These are phyloP conservation scores for Theretra japonica DNA, from an alignment of 2,888 invertebrate genomes.

Conservation along the genomic window DNA sequence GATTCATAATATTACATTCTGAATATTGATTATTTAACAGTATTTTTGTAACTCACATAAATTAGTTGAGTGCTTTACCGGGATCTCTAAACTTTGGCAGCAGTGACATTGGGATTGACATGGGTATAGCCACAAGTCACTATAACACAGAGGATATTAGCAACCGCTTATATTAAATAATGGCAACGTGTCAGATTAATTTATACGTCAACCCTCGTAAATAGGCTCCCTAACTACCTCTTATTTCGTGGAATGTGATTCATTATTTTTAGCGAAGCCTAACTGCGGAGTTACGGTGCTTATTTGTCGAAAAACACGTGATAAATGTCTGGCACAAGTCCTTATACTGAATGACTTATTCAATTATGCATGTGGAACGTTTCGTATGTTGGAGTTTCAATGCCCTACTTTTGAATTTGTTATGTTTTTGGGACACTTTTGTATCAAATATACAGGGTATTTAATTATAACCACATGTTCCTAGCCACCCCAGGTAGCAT, in stretches of 20 bases:
- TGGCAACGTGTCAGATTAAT: conserved; percentile 14
- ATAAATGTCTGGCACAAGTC: conserved; percentile 45
- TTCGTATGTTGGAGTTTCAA: conserved; percentile 2
- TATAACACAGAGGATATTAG: conserved; percentile 10
- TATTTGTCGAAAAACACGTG: conserved; percentile 41
- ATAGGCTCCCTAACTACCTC: background rate
- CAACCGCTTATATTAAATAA: conserved; percentile 13
- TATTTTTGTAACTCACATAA: background rate
- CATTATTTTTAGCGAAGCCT: conserved; percentile 39
- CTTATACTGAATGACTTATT: conserved; percentile 26
- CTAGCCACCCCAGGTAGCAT: too few relatives aligned
- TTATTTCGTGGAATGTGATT: background rate
- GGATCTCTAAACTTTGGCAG: conserved; percentile 15
- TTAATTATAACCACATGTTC: too few relatives aligned
- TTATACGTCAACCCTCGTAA: conserved; percentile 7
- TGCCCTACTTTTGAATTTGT: background rate
- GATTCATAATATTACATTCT: background rate
- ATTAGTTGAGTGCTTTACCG: background rate
- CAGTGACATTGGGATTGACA: conserved; percentile 25
- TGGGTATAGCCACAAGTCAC: conserved; percentile 28
- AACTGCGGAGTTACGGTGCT: conserved; percentile 38
- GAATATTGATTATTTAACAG: background rate
- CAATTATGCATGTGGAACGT: conserved; percentile 34
- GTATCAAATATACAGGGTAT: too few relatives aligned
- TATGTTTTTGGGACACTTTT: background rate